phyloP scores from a whole-genome alignment of 2,888 invertebrate genomes.

The Rhorus exstirpatorius region DNA sequence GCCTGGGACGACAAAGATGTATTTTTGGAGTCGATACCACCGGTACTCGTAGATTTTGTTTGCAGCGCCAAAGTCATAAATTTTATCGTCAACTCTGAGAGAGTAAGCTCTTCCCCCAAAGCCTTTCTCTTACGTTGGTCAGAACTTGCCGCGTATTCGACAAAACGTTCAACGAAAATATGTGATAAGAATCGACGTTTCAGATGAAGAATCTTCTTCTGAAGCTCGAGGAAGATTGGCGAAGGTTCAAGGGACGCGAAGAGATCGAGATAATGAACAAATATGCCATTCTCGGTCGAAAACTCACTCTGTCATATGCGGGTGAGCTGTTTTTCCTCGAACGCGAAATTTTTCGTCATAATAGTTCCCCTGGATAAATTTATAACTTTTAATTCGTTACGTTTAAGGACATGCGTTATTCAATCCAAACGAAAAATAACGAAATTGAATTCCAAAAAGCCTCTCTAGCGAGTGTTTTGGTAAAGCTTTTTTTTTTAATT shows the following conservation, averaged over 20 bases:
- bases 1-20: constrained; percentile 71
- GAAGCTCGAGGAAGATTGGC: constrained; percentile 69
- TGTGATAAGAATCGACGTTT: constrained; percentile 5
- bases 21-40: constrained; percentile 70
- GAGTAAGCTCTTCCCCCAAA: constrained; percentile 48
- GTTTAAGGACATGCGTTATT: too few relatives aligned
- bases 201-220: constrained; percentile 70
- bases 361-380: too few relatives aligned
- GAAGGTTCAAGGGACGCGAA: constrained; percentile 46
- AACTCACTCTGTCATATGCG: constrained; percentile 65
- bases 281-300: constrained; percentile 65
- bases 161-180: background rate
- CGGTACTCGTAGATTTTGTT: constrained; percentile 70
- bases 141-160: background rate
- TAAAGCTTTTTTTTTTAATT: background rate
- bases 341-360: too few relatives aligned
- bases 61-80: constrained; percentile 68
- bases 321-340: constrained; percentile 34
- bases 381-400: too few relatives aligned
- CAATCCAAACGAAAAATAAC: too few relatives aligned
- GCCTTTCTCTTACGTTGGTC: background rate
- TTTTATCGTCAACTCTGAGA: constrained; percentile 63
- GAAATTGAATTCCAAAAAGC: too few relatives aligned
- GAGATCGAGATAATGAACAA: constrained; percentile 69
- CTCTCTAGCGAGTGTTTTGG: too few relatives aligned